Percentiles rank a stretch among this genome's conserved stretches.
Conservation (phyloP, 2,113 vertebrate genomes). For the Aegithalos caudatus region DNA sequence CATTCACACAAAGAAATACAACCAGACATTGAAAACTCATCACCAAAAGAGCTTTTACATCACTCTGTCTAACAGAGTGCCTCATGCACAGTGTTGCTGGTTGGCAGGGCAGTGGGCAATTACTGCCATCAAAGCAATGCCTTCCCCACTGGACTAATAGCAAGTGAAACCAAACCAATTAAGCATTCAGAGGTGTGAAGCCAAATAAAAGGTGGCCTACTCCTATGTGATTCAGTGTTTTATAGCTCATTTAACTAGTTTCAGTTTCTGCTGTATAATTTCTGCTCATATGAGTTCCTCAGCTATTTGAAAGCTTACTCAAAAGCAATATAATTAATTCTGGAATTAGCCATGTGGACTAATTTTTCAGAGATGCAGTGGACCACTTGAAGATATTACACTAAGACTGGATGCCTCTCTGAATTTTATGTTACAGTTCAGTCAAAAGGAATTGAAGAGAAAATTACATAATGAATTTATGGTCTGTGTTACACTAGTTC, state of each 20-base stretch:
- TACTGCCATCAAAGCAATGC: not conserved
- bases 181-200: constrained; percentile 32
- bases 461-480: not conserved
- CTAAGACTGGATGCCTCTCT: not conserved
- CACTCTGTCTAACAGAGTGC: not conserved
- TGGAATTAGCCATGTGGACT: not conserved
- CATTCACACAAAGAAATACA: not conserved
- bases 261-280: not conserved
- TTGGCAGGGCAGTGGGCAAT: not conserved
- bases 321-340: not conserved
- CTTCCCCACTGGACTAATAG: not conserved
- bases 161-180: not conserved
- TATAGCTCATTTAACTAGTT: constrained; percentile 28
- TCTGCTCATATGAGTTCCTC: not conserved
- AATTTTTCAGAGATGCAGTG: not conserved
- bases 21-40: not conserved
- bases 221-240: not conserved
- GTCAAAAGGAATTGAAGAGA: not conserved
- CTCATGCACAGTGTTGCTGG: not conserved
- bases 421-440: not conserved
- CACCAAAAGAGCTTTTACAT: not conserved
- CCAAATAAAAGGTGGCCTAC: not conserved
- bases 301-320: not conserved
- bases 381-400: not conserved
- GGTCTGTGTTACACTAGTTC: not conserved